phyloP scores from a whole-genome alignment of 2,113 vertebrate species.

The Anoplopoma fimbria region DNA sequence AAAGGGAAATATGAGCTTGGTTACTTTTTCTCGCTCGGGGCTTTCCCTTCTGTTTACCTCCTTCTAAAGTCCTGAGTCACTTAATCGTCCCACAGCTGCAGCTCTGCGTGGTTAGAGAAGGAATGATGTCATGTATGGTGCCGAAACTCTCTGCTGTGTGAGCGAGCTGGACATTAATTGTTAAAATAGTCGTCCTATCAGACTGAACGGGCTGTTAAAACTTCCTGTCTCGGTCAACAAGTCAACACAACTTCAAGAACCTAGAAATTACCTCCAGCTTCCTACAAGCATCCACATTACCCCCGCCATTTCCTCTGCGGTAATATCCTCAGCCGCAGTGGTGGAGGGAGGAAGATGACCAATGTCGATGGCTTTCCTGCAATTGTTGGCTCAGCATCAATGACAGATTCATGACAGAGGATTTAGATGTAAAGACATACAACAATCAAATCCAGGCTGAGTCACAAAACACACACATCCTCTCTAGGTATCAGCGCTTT shows the following conservation, averaged over 20 bases:
- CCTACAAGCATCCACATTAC: conserved; percentile 7
- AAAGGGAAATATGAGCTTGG: conserved; percentile 18
- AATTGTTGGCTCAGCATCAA: conserved; percentile 47
- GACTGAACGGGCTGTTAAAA: neutral
- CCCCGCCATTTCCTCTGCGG: conserved; percentile 57
- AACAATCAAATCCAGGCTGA: neutral
- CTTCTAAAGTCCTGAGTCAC: conserved; percentile 44
- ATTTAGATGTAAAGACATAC: neutral
- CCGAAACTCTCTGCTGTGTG: conserved; percentile 27
- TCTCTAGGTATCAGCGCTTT: neutral
- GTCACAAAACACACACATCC: neutral
- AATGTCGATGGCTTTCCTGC: conserved; percentile 29
- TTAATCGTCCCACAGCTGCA: conserved; percentile 35
- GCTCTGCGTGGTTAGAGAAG: conserved; percentile 29
- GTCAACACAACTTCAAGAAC: conserved; percentile 29
- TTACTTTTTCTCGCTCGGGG: neutral
- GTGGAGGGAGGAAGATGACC: conserved; percentile 56
- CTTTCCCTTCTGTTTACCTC: conserved; percentile 9
- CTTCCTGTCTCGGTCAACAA: conserved; percentile 39
- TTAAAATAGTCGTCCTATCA: neutral
- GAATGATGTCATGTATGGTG: conserved; percentile 25
- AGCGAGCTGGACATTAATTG: neutral
- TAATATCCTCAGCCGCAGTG: neutral
- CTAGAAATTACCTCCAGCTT: conserved; percentile 34
- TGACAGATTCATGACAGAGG: conserved; percentile 23